These are phyloP conservation scores for Lycodopsis pacificus DNA, from an alignment of 2,797 vertebrate species.

Conservation along the genomic window DNA sequence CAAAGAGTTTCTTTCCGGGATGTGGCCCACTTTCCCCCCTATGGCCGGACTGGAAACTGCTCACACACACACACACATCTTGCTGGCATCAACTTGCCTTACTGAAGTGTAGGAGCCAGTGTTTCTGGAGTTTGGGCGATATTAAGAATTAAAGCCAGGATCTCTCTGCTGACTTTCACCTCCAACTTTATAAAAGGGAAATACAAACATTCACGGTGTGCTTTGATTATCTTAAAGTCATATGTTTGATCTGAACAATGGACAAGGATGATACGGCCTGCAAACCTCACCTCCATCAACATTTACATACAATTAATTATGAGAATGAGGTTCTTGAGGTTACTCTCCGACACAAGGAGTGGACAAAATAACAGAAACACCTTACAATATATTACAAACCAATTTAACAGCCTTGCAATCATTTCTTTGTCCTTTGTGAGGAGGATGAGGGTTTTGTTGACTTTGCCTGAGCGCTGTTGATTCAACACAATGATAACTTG, in stretches of 20 bases:
- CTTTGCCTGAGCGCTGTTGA: background rate
- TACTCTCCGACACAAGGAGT: too few relatives aligned
- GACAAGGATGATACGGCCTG: background rate
- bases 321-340: background rate
- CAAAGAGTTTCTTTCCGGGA: conserved; percentile 29
- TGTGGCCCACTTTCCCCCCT: background rate
- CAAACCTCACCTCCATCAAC: conserved; percentile 9
- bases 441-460: background rate
- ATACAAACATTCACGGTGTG: background rate
- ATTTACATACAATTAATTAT: background rate
- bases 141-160: background rate
- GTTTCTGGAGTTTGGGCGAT: background rate
- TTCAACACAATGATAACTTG: background rate
- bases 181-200: background rate
- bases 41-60: background rate
- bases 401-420: background rate
- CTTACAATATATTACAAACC: background rate
- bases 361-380: background rate
- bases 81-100: background rate
- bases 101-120: background rate
- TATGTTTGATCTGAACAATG: conserved; percentile 40
- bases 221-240: conserved; percentile 45
- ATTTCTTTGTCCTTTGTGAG: background rate
- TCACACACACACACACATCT: conserved; percentile 7
- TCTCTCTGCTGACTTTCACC: background rate